Evolutionary conservation across 2,113 vertebrate genomes (phyloP).

Genomic region (Hiodon tergisus): DNA sequence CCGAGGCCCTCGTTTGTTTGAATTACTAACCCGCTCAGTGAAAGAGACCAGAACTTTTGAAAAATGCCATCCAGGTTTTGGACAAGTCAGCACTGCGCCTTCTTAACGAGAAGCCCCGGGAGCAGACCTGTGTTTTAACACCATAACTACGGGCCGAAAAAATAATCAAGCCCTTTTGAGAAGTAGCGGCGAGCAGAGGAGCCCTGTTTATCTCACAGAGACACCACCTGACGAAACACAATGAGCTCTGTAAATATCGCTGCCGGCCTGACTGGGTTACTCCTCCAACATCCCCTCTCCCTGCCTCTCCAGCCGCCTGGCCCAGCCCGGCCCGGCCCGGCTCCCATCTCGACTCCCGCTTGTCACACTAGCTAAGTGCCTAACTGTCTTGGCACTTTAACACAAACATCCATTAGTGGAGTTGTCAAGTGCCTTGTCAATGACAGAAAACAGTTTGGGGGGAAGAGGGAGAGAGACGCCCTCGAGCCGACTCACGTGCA

Average conservation of each 20-base stretch:
- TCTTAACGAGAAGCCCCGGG: constrained; percentile 26
- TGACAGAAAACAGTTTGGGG: constrained; percentile 17
- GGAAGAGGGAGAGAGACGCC: not conserved
- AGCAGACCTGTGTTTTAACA: constrained; percentile 23
- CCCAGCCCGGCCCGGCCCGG: not conserved
- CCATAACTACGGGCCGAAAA: constrained; percentile 23
- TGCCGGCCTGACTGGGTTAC: constrained; percentile 3
- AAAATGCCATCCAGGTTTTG: constrained; percentile 26
- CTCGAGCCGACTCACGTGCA: too few species aligned
- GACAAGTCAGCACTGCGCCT: constrained; percentile 12
- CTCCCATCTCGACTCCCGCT: constrained; percentile 14
- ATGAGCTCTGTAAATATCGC: constrained; percentile 28
- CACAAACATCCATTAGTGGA: constrained; percentile 38
- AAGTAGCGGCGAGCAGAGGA: constrained; percentile 4
- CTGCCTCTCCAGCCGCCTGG: not conserved
- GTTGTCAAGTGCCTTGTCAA: constrained; percentile 16
- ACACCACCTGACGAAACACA: constrained; percentile 17
- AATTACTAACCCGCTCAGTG: not conserved
- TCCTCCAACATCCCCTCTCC: not conserved
- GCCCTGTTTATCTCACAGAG: constrained; percentile 3
- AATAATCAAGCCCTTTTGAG: constrained; percentile 24
- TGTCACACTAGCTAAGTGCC: constrained; percentile 41
- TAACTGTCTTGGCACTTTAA: constrained; percentile 41
- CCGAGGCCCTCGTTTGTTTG: not conserved
- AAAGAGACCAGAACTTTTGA: constrained; percentile 16